A percentile compares a stretch with the other conserved stretches of the same genome.
Conservation (phyloP, 1,140 invertebrate species). For the Drosophila erecta region DNA sequence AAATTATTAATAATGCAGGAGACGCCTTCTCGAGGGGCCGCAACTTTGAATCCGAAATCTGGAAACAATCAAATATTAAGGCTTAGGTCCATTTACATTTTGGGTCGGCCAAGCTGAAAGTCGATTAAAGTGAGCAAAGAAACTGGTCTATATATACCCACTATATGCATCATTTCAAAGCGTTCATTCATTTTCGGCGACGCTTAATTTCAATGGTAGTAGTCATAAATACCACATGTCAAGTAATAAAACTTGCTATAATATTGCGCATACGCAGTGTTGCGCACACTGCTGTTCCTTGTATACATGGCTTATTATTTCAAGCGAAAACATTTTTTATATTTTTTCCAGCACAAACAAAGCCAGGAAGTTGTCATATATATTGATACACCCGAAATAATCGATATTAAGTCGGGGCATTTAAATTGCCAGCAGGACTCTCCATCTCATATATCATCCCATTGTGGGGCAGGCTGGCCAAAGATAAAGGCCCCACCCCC, state of each 20-base stretch:
- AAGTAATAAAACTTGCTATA: too few relatives aligned
- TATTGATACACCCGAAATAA: conserved; percentile 20
- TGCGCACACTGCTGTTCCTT: too few relatives aligned
- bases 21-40: conserved; percentile 11
- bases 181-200: neutral
- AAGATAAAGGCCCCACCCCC: conserved; percentile 24
- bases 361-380: neutral
- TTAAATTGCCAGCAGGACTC: conserved; percentile 7
- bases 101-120: neutral
- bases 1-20: conserved; percentile 74
- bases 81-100: conserved; percentile 40
- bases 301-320: too few relatives aligned
- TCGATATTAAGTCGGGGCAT: conserved; percentile 12
- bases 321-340: too few relatives aligned
- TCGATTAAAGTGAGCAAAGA: conserved; percentile 5
- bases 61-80: conserved; percentile 46
- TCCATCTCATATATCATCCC: conserved; percentile 38
- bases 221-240: too few relatives aligned
- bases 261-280: too few relatives aligned
- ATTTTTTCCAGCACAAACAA: too few relatives aligned
- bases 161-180: neutral
- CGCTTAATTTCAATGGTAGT: neutral
- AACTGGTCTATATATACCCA: neutral
- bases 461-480: conserved; percentile 20
- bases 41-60: conserved; percentile 21